Evolutionary conservation across 1,140 invertebrate genomes (phyloP), one percentile per base, ranked within the genome.

Genomic region (Microplitis mediator): DNA sequence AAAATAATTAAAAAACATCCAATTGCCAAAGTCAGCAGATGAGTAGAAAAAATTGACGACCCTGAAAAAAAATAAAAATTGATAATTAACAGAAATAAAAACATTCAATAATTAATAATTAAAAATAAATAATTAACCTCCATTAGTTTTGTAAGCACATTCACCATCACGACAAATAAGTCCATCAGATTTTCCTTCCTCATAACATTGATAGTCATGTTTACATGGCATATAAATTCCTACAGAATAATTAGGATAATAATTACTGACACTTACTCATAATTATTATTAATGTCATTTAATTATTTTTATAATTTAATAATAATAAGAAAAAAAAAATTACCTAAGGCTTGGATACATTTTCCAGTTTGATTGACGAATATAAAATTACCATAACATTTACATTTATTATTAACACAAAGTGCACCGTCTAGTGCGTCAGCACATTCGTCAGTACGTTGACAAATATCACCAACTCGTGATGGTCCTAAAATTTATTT

Each of bases 321-420:
- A 8, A 64, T 4, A 39, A 64, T 39, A 35, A 39, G 14, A 14
- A 63, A 64, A 14, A 36, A 35, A 45, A 45, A 62, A n/a, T 71
- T 71, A 72, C 70, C 70, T 32, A 16, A 3, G 5, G 13, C 11
- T 58, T 39, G 14, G 3, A 72, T 36, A 60, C 70, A 72, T 14
- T 14, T 66, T n/a, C 63, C 62, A 32, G 78, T 81, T 16, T 68
- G 16, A 8, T 81, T 79, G 3, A 62, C 71, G 56, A 66, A 72
- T 71, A 73, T 75, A 54, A 77, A 61, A 3, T 64, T 51, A 4
- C 72, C 39, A 31, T 69, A 50, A 67, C 80, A 82, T 3, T 51
- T 54, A 5, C 80, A 82, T 6, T 63, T 62, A 4, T 67, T 67
- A 11, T 73, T 61, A 56, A 79, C 69, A 61, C 80, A 82, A 9